These are phyloP conservation scores for Asteroscopus sphinx DNA, from an alignment of 2,888 invertebrate species.

Conservation along the genomic window DNA sequence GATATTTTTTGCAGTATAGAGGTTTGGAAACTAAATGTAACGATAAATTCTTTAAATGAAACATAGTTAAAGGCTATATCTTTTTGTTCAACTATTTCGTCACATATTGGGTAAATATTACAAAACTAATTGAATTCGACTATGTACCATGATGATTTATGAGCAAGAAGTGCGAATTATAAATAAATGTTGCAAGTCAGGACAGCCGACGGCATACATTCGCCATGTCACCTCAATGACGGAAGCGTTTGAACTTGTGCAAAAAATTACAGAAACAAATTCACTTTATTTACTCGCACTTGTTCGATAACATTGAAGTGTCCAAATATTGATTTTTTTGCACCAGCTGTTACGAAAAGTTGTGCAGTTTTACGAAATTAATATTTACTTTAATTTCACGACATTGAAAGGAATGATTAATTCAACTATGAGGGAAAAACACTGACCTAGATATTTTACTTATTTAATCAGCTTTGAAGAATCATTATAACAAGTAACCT, in stretches of 20 bases:
- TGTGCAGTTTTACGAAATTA: constrained; percentile 7
- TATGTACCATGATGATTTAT: constrained; percentile 10
- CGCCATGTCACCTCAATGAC: constrained; percentile 31
- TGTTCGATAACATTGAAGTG: constrained; percentile 30
- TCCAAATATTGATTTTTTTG: constrained; percentile 23
- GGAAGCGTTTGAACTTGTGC: constrained; percentile 22
- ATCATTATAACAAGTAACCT: too few species aligned
- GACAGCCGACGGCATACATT: neutral
- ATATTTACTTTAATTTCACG: constrained; percentile 26
- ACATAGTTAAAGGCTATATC: too few species aligned
- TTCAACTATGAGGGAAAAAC: neutral
- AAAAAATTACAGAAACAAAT: constrained; percentile 26
- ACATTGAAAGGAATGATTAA: constrained; percentile 2
- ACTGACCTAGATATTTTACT: constrained; percentile 3
- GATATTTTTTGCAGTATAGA: neutral
- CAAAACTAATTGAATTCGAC: neutral
- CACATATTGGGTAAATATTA: constrained; percentile 7
- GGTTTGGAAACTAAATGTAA: too few species aligned
- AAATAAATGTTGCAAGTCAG: constrained; percentile 36
- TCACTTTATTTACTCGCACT: constrained; percentile 26
- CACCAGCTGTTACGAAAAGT: constrained; percentile 17
- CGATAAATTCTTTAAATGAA: too few species aligned
- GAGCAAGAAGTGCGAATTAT: constrained; percentile 9
- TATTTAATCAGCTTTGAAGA: constrained; percentile 7
- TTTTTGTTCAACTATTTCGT: neutral